Conservation (phyloP, 2,113 vertebrate species). For the Chaenocephalus aceratus region DNA sequence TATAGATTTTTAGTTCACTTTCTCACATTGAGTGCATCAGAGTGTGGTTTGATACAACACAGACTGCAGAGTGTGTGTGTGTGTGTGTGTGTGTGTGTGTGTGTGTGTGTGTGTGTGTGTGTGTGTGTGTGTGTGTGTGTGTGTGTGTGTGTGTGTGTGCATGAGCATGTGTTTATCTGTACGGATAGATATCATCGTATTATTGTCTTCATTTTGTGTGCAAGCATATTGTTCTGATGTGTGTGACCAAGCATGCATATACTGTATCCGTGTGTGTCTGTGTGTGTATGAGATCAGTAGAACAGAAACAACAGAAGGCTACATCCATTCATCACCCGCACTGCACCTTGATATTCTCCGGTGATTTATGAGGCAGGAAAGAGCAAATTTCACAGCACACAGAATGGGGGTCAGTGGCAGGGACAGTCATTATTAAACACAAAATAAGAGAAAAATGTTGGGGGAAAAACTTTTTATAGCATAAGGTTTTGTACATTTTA, state of each 20-base stretch:
- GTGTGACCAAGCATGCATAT: neutral
- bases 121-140: too few species aligned
- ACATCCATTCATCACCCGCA: constrained; percentile 51
- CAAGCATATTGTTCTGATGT: too few species aligned
- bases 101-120: too few species aligned
- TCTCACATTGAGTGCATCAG: neutral
- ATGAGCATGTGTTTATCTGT: neutral
- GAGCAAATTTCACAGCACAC: constrained; percentile 30
- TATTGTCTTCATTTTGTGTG: neutral
- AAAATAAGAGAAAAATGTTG: neutral
- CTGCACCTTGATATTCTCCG: constrained; percentile 2
- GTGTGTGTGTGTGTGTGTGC: too few species aligned
- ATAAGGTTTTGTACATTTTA: neutral
- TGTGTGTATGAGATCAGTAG: constrained; percentile 4
- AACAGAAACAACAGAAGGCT: constrained; percentile 9
- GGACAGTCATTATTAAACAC: constrained; percentile 3
- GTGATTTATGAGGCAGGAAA: constrained; percentile 49
- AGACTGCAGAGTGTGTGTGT: neutral
- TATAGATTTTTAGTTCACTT: constrained; percentile 41
- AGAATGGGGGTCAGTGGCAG: constrained; percentile 9
- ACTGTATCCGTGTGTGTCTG: too few species aligned
- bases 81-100: neutral
- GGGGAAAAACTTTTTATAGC: neutral
- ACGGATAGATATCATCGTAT: neutral
- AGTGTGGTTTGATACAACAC: constrained; percentile 1